Percentiles rank a stretch among this genome's conserved stretches.
These are phyloP conservation scores for Bos indicus DNA, from an alignment of 2,113 vertebrate genomes.

Conservation along the genomic window DNA sequence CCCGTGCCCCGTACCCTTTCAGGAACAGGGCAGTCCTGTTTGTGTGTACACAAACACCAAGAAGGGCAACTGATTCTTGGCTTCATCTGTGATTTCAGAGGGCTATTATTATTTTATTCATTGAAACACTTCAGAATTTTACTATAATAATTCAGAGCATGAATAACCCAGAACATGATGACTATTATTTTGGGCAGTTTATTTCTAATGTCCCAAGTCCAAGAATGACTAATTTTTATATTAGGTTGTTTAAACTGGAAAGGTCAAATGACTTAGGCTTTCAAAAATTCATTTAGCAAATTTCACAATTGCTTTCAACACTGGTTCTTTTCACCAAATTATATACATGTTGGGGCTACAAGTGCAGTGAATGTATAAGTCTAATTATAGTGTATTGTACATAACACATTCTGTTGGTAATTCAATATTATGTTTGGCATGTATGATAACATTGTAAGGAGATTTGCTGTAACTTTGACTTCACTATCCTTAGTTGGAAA, in stretches of 20 bases:
- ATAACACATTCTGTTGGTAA: constrained; percentile 46
- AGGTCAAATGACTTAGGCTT: constrained; percentile 59
- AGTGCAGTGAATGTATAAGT: constrained; percentile 54
- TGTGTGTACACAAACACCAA: neutral
- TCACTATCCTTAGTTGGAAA: constrained; percentile 45
- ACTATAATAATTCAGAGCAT: constrained; percentile 22
- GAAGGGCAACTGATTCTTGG: neutral
- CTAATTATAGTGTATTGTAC: constrained; percentile 54
- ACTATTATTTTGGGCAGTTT: constrained; percentile 56
- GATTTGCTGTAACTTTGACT: constrained; percentile 47
- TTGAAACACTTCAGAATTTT: constrained; percentile 41
- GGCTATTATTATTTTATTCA: constrained; percentile 25
- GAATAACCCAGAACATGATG: constrained; percentile 18
- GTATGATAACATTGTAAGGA: constrained; percentile 38
- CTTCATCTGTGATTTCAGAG: constrained; percentile 11
- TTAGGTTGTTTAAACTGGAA: constrained; percentile 53
- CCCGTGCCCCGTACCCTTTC: neutral
- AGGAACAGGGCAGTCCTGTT: neutral
- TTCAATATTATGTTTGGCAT: constrained; percentile 68
- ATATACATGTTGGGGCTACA: neutral
- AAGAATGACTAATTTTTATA: constrained; percentile 65
- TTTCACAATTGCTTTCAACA: constrained; percentile 60
- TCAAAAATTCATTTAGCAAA: constrained; percentile 60
- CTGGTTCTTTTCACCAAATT: constrained; percentile 39
- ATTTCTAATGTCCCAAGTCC: constrained; percentile 60